phyloP scores from a whole-genome alignment of 2,888 invertebrate genomes.

The Caenorhabditis sinica region DNA sequence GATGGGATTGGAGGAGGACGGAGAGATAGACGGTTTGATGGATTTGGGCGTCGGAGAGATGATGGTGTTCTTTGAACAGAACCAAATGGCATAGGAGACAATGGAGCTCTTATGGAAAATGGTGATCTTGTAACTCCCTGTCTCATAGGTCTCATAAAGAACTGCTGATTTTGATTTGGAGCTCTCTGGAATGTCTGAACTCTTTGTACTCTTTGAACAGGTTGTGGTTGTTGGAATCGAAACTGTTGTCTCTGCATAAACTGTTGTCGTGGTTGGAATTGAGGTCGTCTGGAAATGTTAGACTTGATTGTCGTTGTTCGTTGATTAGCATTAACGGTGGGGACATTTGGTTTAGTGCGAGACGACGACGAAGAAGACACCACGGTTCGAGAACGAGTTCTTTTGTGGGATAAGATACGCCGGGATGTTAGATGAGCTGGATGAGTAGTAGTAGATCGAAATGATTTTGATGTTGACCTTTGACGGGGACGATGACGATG shows the following conservation, averaged over 20 bases:
- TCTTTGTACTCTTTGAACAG: conserved; percentile 8
- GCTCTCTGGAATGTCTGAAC: conserved; percentile 14
- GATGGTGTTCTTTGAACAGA: conserved; percentile 37
- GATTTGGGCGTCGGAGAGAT: conserved; percentile 16
- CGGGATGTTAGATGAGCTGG: conserved; percentile 35
- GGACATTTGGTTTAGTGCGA: conserved; percentile 45
- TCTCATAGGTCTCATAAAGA: conserved; percentile 6
- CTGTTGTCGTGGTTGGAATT: conserved; percentile 14
- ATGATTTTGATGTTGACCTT: conserved; percentile 37
- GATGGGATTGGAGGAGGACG: conserved; percentile 21
- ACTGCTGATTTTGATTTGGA: conserved; percentile 8
- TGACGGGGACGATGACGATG: conserved; percentile 55
- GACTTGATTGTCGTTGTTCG: conserved; percentile 46
- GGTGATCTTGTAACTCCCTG: conserved; percentile 18
- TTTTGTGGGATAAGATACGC: conserved; percentile 28
- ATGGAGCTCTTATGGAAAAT: conserved; percentile 30
- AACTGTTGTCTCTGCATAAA: conserved; percentile 30
- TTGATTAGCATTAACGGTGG: conserved; percentile 32
- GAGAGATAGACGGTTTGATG: conserved; percentile 17
- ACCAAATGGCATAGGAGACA: conserved; percentile 58
- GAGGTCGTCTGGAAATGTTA: conserved; percentile 63
- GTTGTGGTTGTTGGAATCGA: conserved; percentile 26
- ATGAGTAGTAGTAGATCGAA: conserved; percentile 29
- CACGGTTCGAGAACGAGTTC: conserved; percentile 19
- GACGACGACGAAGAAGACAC: conserved; percentile 1